These are phyloP conservation scores for Mnemiopsis leidyi DNA, from an alignment of 37 sponge, comb jelly and placozoan genomes.

Conservation along the genomic window DNA sequence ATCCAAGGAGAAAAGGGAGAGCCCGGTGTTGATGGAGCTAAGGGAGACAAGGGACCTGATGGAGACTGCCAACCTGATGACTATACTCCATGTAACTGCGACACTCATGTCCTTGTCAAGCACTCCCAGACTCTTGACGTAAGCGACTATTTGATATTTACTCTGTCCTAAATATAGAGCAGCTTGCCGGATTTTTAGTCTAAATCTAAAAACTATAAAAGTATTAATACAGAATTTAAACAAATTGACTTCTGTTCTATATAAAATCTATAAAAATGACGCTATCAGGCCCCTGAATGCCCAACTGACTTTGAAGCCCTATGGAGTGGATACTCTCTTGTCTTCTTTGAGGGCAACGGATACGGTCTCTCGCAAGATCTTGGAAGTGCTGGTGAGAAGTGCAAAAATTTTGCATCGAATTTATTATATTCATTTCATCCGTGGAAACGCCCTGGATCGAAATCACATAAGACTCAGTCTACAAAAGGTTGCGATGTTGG, in stretches of 20 bases:
- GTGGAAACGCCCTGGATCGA: no score
- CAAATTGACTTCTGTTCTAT: no score
- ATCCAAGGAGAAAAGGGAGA: slow-evolving; percentile 39
- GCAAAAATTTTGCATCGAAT: no score
- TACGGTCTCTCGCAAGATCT: slow-evolving; percentile 61
- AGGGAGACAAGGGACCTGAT: slow-evolving; percentile 62
- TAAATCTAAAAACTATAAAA: no score
- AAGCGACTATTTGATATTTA: no score
- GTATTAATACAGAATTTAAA: no score
- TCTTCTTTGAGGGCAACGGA: slow-evolving; percentile 61
- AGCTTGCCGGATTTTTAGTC: no score
- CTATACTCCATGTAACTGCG: slow-evolving; percentile 59
- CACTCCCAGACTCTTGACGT: slow-evolving; percentile 18
- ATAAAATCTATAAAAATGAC: no score
- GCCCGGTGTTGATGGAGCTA: slow-evolving; percentile 46
- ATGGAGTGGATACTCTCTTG: slow-evolving; percentile 37
- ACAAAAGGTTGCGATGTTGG: no score
- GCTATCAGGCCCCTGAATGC: slow-evolving; percentile 10
- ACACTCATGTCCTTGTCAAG: slow-evolving; percentile 1
- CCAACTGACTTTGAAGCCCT: slow-evolving; percentile 28
- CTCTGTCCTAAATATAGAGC: no score
- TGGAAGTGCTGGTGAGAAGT: slow-evolving; percentile 17
- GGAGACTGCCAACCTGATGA: slow-evolving; percentile 59
- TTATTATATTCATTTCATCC: no score
- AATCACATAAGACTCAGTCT: no score